Conservation (phyloP, 2,113 vertebrate genomes). For the Poeciliopsis retropinna region DNA sequence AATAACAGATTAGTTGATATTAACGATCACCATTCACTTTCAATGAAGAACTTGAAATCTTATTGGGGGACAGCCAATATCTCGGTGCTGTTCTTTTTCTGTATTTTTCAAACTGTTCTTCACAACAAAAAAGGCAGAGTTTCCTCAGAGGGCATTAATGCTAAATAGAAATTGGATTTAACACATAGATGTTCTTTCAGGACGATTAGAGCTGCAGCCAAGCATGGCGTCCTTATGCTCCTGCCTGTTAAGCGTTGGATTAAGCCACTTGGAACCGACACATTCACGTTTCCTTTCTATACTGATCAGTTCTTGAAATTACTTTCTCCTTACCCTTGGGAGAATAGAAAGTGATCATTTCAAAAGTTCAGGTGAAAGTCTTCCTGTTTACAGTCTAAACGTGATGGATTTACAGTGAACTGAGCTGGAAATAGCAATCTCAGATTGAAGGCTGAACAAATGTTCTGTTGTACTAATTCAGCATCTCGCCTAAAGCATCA, state of each 20-base stretch:
- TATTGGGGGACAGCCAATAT: background rate
- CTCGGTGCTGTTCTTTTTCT: background rate
- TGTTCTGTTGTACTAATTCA: conserved; percentile 54
- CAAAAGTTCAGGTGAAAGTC: conserved; percentile 34
- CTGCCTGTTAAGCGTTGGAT: conserved; percentile 62
- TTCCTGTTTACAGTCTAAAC: conserved; percentile 20
- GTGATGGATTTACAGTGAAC: conserved; percentile 31
- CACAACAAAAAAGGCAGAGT: conserved; percentile 25
- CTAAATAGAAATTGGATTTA: conserved; percentile 70
- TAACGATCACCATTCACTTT: background rate
- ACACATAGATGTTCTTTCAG: conserved; percentile 67
- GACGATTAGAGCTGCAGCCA: conserved; percentile 69
- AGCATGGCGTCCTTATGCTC: conserved; percentile 67
- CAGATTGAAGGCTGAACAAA: conserved; percentile 52
- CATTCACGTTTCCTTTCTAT: conserved; percentile 46
- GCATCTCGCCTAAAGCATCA: conserved; percentile 53
- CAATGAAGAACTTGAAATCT: background rate
- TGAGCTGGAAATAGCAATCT: conserved; percentile 43
- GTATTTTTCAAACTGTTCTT: conserved; percentile 10
- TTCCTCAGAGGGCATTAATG: conserved; percentile 44
- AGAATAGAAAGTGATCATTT: conserved; percentile 39
- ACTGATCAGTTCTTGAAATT: conserved; percentile 46
- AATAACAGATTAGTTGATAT: background rate
- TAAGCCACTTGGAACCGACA: conserved; percentile 52
- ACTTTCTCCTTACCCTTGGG: conserved; percentile 21